Conservation (phyloP, 37 sponge, comb jelly and placozoan species). For the Ephydatia muelleri region DNA sequence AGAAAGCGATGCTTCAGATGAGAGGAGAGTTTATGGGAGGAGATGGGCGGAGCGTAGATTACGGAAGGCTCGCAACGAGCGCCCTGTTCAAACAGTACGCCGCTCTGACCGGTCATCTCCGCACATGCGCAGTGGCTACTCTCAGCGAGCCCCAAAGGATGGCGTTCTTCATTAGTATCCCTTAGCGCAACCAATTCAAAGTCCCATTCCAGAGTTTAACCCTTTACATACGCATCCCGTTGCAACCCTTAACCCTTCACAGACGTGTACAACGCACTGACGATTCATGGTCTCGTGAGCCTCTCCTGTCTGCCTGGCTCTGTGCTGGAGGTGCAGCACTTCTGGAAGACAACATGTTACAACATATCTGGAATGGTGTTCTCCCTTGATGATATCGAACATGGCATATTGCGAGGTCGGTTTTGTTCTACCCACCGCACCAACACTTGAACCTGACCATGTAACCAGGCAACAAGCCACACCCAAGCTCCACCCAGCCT, state of each 20-base stretch:
- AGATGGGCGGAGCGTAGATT: constrained; percentile 81
- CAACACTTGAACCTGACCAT: neutral
- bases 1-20: constrained; percentile 62
- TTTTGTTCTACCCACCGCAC: neutral
- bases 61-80: constrained; percentile 42
- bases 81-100: constrained; percentile 52
- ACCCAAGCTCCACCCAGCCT: constrained; percentile 48
- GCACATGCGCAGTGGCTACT: constrained; percentile 29
- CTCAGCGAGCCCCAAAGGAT: constrained; percentile 43
- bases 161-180: constrained; percentile 94
- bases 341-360: constrained; percentile 79
- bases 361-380: constrained; percentile 69
- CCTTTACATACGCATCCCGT: too few species aligned
- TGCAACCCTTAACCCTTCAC: constrained; percentile 10
- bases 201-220: neutral
- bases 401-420: constrained; percentile 86
- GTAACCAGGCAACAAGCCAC: constrained; percentile 67
- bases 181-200: neutral
- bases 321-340: constrained; percentile 73
- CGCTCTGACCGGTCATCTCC: constrained; percentile 19
- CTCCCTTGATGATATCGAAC: constrained; percentile 91
- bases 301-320: constrained; percentile 50
- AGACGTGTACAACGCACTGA: constrained; percentile 89
- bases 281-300: constrained; percentile 73
- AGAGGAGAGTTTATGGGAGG: constrained; percentile 63